Base-by-base conservation (phyloP, 2,888 invertebrate species). In the Pollenia angustigena region DNA sequence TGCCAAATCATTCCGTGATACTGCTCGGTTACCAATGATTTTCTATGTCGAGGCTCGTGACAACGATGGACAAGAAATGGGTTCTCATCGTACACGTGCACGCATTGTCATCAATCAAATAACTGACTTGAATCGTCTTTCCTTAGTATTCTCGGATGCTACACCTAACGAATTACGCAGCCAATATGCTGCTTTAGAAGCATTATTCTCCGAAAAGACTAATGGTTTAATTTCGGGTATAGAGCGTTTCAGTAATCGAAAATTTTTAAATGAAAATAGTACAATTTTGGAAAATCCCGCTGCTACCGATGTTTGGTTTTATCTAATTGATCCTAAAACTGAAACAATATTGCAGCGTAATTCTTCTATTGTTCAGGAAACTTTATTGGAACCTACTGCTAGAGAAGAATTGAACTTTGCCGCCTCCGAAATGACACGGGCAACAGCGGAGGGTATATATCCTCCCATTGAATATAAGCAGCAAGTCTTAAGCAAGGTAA, bases 241-340 rank as follows among this genome's bases (percentile, higher is more conserved):
- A 62, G 98, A 98, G 91, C 96, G 96, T 89, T 94, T 98, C n/a
- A 96, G 97, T n/a, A 95, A 96, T 1, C 95, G 96, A 76, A 96
- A 97, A 91, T 96, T 94, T 88, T 92, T 96, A 11, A 95, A 95
- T 12, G 95, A 95, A 71, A 97, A 97, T 91, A 96, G 96, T 6
- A 96, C 97, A 0, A 92, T 97, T 23, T 93, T 93, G 50, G 95
- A 95, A 83, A 96, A 97, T 91, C 94, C 95, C 0, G 94, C 95
- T 8, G 97, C 97, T 9, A 97, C 97, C 0, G 98, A 98, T 90
- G 95, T 98, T 8, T 98, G 97, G 97, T 95, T 98, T 92, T 98
- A 98, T 90, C 95, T 96, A 0, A 94, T 98, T 3, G 97, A 98
- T 93, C 97, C 98, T 0, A 94, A 94, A 75, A 96, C 95, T 0